phyloP scores from a whole-genome alignment of 2,113 vertebrate species.

The Ophiodon elongatus region DNA sequence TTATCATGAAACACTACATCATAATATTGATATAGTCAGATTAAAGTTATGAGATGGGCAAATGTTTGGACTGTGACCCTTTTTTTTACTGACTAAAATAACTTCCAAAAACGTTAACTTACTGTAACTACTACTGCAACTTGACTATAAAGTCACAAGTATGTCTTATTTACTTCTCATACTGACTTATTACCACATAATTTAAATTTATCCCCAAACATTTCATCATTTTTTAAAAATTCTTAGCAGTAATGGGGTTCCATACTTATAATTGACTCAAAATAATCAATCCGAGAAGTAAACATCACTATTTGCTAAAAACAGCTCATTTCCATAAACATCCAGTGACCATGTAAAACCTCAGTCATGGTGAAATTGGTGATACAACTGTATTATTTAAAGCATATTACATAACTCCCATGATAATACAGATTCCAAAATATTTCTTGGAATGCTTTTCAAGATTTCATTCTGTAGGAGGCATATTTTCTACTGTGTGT shows the following conservation, averaged over 20 bases:
- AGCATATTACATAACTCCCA: not conserved
- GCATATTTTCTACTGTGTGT: too few species aligned
- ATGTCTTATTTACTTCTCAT: not conserved
- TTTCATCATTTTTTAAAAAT: not conserved
- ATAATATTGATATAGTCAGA: not conserved
- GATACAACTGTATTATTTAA: not conserved
- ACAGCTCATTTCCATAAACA: not conserved
- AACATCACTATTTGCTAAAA: not conserved
- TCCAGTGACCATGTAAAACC: not conserved
- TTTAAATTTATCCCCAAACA: not conserved
- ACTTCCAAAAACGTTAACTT: not conserved
- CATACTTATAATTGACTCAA: not conserved
- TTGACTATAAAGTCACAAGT: not conserved
- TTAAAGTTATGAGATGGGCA: not conserved
- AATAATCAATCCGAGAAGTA: not conserved
- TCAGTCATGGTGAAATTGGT: not conserved
- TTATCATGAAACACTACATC: not conserved
- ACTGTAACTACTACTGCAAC: not conserved
- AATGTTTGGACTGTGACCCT: not conserved
- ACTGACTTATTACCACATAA: not conserved
- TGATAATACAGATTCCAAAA: not conserved
- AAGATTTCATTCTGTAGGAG: constrained; percentile 12
- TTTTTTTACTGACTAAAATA: not conserved
- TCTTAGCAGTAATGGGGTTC: too few species aligned
- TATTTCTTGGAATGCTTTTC: not conserved